phyloP scores from a whole-genome alignment of 2,113 vertebrate species.

The Nothobranchius furzeri region DNA sequence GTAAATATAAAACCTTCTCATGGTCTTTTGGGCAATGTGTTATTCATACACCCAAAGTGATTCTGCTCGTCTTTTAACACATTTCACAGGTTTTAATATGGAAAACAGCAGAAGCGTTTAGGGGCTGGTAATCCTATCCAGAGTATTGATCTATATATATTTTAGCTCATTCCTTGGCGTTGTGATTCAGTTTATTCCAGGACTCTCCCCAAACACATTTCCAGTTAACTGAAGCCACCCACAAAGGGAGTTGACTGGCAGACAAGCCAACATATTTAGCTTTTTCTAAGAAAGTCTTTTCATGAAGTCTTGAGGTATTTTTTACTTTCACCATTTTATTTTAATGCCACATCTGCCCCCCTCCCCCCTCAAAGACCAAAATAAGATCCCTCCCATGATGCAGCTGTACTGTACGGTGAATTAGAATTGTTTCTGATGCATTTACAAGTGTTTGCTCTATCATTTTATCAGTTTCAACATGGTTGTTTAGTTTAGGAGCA shows the following conservation, averaged over 20 bases:
- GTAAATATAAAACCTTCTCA: no score
- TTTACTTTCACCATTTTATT: background rate
- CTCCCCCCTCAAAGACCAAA: background rate
- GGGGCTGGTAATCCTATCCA: background rate
- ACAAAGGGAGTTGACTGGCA: background rate
- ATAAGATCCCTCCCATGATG: background rate
- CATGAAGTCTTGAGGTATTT: background rate
- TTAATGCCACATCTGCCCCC: background rate
- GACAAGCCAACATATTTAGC: background rate
- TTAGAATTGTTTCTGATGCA: conserved; percentile 24
- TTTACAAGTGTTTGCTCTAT: conserved; percentile 41
- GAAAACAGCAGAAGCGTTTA: background rate
- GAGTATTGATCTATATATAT: background rate
- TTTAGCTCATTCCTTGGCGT: background rate
- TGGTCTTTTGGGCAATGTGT: no score
- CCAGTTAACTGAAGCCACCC: background rate
- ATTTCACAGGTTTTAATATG: no score
- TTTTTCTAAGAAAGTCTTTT: background rate
- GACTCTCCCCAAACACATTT: background rate
- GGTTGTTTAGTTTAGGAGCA: conserved; percentile 53
- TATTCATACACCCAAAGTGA: no score
- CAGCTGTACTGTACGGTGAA: conserved; percentile 15
- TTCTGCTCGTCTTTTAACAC: no score
- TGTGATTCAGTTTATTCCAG: background rate
- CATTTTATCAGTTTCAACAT: conserved; percentile 57